Base-by-base conservation (phyloP, 2,797 vertebrate genomes). In the Fratercula arctica region DNA sequence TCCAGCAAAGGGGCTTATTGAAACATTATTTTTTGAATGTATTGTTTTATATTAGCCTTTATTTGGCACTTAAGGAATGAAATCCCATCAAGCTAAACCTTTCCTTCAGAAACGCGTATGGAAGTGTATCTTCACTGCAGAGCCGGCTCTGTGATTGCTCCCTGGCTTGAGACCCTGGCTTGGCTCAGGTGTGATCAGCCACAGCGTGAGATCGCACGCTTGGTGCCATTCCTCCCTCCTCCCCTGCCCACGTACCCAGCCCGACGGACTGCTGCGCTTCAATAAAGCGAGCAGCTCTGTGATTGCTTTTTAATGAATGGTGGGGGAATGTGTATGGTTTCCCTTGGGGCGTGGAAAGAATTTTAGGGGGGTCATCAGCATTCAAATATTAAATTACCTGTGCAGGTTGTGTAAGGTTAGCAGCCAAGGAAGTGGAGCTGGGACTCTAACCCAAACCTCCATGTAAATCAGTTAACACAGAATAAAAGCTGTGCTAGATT, bases 301-400 rank as follows among this genome's bases (percentile, higher is more conserved):
- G 78, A 85, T 75, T 61, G n/a, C 46, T 75, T n/a, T 79, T 85
- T 79, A 92, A 68, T 33, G 45, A 85, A 77, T 39, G 75, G 75
- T 46, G 50, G 53, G 84, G 84, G 88, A 43, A 90, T 46, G 64
- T 24, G 51, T 33, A 90, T 4, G 11, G 53, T 41, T 95, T 61
- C 74, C 46, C 91, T 68, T n/a, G 50, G 64, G 88, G 45, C 61
- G 90, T 78, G 76, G 81, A 83, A 89, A 60, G 92, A 92, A 93
- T 94, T 90, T 54, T 64, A 93, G 86, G 88, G 87, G 93, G 88
- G 76, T 90, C 46, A 19, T 77, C 88, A 87, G 67, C 88, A 80
- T 82, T 91, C 63, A 89, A 68, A 93, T 85, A 82, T 67, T 85
- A 80, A 94, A 93, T 95, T 84, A 73, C 59, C 66, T 73, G 41